Base-by-base conservation (phyloP, 37 sponge, comb jelly and placozoan genomes). In the Beroe ovata region DNA sequence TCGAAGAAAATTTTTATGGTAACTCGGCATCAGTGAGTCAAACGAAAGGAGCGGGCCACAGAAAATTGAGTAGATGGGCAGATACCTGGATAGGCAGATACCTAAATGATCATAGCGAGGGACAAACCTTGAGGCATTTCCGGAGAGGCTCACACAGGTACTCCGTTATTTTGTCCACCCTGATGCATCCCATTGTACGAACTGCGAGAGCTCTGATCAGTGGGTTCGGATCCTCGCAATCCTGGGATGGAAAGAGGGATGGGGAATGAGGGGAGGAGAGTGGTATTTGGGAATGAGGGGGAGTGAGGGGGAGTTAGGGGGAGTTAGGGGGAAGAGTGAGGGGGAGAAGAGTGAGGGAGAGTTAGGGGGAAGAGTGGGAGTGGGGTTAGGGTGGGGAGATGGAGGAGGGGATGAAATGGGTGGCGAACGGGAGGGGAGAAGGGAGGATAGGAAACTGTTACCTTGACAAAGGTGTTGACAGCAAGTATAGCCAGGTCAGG, bases 1-100 rank as follows among this genome's bases (percentile, higher is more conserved):
- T n/a, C n/a, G n/a, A n/a, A n/a, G n/a, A 96, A 95, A 60, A 97
- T 94, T 0, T 93, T 93, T 22, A 96, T 96, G 19, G 98, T 97
- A 91, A 95, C 95, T 32, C 98, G 91, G 22, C 95, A 95, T 88
- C 95, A 97, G 19, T n/a, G n/a, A n/a, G n/a, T n/a, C n/a, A n/a
- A n/a, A n/a, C n/a, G n/a, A n/a, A n/a, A n/a, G n/a, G n/a, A n/a
- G n/a, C n/a, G n/a, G n/a, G n/a, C n/a, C n/a, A n/a, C n/a, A n/a
- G n/a, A n/a, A n/a, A n/a, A n/a, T n/a, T n/a, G n/a, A n/a, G n/a
- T n/a, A n/a, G n/a, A n/a, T n/a, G n/a, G n/a, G n/a, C n/a, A n/a
- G n/a, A n/a, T n/a, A n/a, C n/a, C n/a, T n/a, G n/a, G n/a, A n/a
- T n/a, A n/a, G n/a, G n/a, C n/a, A n/a, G n/a, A n/a, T n/a, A n/a